Base-by-base conservation (phyloP, 2,888 invertebrate genomes). In the Netelia virgata region DNA sequence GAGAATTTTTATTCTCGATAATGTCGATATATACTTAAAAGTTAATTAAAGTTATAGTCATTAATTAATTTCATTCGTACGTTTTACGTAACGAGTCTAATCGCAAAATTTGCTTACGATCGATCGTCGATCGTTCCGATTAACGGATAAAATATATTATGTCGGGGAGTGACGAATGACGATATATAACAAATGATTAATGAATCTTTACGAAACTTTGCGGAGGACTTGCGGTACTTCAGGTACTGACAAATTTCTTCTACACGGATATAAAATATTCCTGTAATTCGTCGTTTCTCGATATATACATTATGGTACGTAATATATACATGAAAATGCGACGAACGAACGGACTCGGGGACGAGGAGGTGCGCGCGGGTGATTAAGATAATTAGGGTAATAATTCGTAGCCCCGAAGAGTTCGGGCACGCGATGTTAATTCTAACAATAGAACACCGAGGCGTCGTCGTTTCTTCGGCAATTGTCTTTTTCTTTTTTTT, bases 331-430 rank as follows among this genome's bases (percentile, higher is more conserved):
- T 74, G 68, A 74, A 76, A 77, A 81, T 70, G 77, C 77, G 81
- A 81, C 69, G 81, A 76, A 63, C 47, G 69, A 64, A 81, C 53
- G 68, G 53, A 50, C 63, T 10, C n/a, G 47, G 16, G 63, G 74
- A 28, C 16, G 16, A 18, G 1, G 86, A 81, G 79, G 79, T 82
- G 63, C 85, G 85, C 18, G 88, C 82, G 80, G 89, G 88, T 88
- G 89, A 90, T 91, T 89, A 89, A 89, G 89, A 90, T 90, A 91
- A 91, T 91, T 90, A 90, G 90, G 84, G 88, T 90, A 91, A 91
- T 90, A 88, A 91, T 90, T 90, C 88, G 86, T 87, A 76, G 79
- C 83, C 59, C 86, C 87, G 50, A 81, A 80, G 88, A 84, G 86
- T 84, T 69, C 80, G 84, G 88, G 89, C 91, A 88, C 91, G 91